Evolutionary conservation across 2,797 vertebrate genomes (phyloP), one percentile per base, ranked within the genome.

Genomic region (Huso huso): DNA sequence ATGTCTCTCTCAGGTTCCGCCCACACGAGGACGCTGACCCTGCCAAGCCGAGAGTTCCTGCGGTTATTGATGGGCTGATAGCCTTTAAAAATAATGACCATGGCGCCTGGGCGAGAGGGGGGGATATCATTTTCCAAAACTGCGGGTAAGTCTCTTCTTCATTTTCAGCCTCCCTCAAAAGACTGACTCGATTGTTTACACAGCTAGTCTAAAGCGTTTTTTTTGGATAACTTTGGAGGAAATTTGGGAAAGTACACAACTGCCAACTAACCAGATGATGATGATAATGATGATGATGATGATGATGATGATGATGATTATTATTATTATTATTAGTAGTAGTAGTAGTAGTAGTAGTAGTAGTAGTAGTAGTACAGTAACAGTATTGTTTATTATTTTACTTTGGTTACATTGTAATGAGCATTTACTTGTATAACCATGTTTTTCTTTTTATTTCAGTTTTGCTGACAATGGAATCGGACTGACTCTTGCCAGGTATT

Each of bases 391-490:
- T 37, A 37, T 37, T 37, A 5, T 37, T 37, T 37, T 37, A 37
- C 37, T 37, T 37, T 37, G 37, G 37, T 37, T 18, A 1, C 18
- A 18, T 18, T 18, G 18, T 18, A 18, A 18, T 18, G 18, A 18
- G 18, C 2, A 2, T 18, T 18, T 18, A 18, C 18, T 18, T 18
- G 18, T 18, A 18, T 18, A 18, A 18, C 18, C 18, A 18, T 18
- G 18, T 4, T 37, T 37, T 51, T 8, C 3, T 57, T 11, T 58
- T 67, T 9, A 18, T 67, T 62, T 13, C 59, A 83, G 82, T 70
- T 84, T 84, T 76, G 71, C 80, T 69, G 80, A 82, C 71, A 84
- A 76, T 63, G 79, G 80, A 67, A 84, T 77, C 63, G 79, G 82
- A 63, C 79, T 87, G 57, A 85, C 79, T 55, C 69, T 84, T 61